phyloP scores from a whole-genome alignment of 2,888 invertebrate species.

The Seira sanloemensis region DNA sequence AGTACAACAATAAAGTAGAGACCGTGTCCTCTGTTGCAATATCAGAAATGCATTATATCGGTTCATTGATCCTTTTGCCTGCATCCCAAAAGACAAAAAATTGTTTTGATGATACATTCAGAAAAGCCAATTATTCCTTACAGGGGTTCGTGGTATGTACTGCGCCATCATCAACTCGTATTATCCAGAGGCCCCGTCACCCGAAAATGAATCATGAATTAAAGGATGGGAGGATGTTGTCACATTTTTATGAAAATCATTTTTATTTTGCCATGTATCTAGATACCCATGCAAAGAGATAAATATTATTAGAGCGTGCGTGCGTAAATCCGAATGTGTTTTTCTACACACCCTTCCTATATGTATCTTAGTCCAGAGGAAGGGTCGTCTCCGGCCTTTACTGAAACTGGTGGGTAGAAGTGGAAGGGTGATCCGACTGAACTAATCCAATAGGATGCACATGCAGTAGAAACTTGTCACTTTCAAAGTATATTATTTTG shows the following conservation, averaged over 20 bases:
- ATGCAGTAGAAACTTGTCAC: too few relatives aligned
- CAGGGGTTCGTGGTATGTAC: slow-evolving; percentile 3
- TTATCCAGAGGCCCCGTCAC: too few relatives aligned
- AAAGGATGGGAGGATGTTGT: slow-evolving; percentile 46
- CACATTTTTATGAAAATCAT: slow-evolving; percentile 61
- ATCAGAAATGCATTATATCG: slow-evolving; percentile 49
- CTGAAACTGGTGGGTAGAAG: neutral
- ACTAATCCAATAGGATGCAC: too few relatives aligned
- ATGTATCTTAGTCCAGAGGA: too few relatives aligned
- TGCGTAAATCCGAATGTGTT: slow-evolving; percentile 39
- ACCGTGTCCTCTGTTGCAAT: slow-evolving; percentile 38
- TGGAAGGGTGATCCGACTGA: slow-evolving; percentile 30
- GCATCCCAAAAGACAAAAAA: slow-evolving; percentile 29
- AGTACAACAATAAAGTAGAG: slow-evolving; percentile 15
- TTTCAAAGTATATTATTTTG: too few relatives aligned
- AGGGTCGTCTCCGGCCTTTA: slow-evolving; percentile 19
- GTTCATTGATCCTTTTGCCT: slow-evolving; percentile 42
- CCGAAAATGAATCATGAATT: slow-evolving; percentile 46
- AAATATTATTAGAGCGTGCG: slow-evolving; percentile 53
- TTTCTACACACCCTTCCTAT: slow-evolving; percentile 28
- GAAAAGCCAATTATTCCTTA: slow-evolving; percentile 18
- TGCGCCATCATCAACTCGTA: slow-evolving; percentile 43
- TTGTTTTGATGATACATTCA: slow-evolving; percentile 14
- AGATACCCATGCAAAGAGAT: too few relatives aligned
- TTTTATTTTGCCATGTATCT: too few relatives aligned